Evolutionary conservation across 1,140 invertebrate genomes (phyloP).

Genomic region (Drosophila micromelanica): DNA sequence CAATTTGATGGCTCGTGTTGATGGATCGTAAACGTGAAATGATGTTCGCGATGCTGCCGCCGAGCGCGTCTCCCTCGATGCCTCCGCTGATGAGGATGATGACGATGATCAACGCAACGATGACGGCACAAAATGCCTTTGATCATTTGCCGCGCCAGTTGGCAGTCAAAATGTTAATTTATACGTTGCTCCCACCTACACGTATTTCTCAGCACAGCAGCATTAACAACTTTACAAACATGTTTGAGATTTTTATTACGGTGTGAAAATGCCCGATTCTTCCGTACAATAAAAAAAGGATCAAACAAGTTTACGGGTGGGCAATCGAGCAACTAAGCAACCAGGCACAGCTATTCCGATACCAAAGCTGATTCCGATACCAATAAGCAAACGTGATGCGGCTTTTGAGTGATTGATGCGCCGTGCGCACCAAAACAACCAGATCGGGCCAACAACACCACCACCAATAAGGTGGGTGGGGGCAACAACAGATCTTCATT

Average conservation of each 20-base stretch:
- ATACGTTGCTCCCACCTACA: conserved; percentile 68
- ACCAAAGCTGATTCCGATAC: conserved; percentile 37
- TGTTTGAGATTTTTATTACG: conserved; percentile 83
- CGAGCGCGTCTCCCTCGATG: background rate
- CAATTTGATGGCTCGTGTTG: conserved; percentile 84
- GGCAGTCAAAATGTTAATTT: conserved; percentile 83
- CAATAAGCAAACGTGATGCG: conserved; percentile 3
- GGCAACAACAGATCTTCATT: conserved; percentile 59
- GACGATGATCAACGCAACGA: conserved; percentile 72
- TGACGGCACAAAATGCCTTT: conserved; percentile 78
- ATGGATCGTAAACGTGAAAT: conserved; percentile 83
- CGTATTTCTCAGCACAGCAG: conserved; percentile 32
- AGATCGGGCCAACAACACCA: conserved; percentile 22
- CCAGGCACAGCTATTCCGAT: conserved; percentile 27
- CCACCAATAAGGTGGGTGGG: conserved; percentile 5
- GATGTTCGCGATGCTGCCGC: conserved; percentile 66
- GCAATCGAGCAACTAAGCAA: conserved; percentile 18
- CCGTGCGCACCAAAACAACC: conserved; percentile 60
- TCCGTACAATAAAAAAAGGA: conserved; percentile 70
- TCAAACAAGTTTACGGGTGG: conserved; percentile 81
- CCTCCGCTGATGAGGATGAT: conserved; percentile 48
- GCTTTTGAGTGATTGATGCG: conserved; percentile 71
- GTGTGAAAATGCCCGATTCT: conserved; percentile 77
- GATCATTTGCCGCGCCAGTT: conserved; percentile 82
- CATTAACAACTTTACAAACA: conserved; percentile 82